Conservation (phyloP, 2,113 vertebrate genomes). For the Donacobius atricapilla region DNA sequence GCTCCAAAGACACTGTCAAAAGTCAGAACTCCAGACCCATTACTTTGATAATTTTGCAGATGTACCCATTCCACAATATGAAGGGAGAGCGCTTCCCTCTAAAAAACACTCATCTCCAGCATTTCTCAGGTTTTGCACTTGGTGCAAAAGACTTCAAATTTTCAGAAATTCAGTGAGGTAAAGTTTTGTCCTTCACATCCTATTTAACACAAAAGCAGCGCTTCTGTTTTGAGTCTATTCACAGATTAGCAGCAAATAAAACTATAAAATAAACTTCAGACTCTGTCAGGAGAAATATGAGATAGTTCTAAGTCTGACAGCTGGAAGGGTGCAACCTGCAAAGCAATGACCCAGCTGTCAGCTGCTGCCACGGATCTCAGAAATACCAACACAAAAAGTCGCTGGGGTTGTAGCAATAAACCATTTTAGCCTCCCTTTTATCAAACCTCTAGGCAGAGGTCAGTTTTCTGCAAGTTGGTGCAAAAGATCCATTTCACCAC, state of each 20-base stretch:
- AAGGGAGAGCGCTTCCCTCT: not conserved
- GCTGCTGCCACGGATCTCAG: rapidly evolving
- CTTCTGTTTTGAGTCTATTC: not conserved
- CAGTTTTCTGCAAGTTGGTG: too few species aligned
- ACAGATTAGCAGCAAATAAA: not conserved
- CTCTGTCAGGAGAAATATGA: not conserved
- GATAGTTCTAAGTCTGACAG: not conserved
- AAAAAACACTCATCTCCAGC: not conserved
- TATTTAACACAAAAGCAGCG: not conserved
- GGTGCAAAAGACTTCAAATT: not conserved
- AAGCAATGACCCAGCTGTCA: not conserved
- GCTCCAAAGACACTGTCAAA: not conserved
- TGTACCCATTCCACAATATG: not conserved
- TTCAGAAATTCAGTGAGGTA: not conserved
- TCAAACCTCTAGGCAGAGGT: not conserved
- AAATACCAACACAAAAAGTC: not conserved
- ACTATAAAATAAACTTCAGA: not conserved
- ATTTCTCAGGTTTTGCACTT: not conserved
- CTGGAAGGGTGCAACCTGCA: not conserved
- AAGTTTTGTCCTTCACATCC: not conserved
- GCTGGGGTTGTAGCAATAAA: not conserved
- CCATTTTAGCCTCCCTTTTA: not conserved
- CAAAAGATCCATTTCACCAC: not conserved
- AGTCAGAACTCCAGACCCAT: not conserved
- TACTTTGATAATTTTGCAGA: not conserved